These are phyloP conservation scores for Gorsachius magnificus DNA, from an alignment of 2,797 vertebrate species.

Conservation along the genomic window DNA sequence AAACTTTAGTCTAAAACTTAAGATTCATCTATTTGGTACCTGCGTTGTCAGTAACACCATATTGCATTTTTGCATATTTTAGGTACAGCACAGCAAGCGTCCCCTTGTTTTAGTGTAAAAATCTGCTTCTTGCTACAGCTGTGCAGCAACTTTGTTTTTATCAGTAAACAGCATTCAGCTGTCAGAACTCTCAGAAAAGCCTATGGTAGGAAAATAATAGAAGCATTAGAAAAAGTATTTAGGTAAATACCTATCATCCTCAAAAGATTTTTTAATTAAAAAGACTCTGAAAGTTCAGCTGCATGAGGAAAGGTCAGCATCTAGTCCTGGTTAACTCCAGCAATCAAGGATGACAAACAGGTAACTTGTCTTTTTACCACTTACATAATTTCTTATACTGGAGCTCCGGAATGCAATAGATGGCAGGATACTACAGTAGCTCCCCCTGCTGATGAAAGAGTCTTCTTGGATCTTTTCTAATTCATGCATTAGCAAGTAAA, in stretches of 20 bases:
- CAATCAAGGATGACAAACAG: background rate
- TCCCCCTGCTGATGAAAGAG: conserved; percentile 66
- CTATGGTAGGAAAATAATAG: background rate
- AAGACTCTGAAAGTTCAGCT: conserved; percentile 50
- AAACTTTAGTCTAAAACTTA: background rate
- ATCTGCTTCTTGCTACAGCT: background rate
- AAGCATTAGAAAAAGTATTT: background rate
- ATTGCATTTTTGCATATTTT: rapidly evolving
- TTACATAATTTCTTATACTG: background rate
- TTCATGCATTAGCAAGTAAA: rapidly evolving
- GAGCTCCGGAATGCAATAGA: background rate
- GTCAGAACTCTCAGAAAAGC: background rate
- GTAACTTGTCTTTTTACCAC: background rate
- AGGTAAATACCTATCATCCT: background rate
- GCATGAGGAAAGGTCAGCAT: conserved; percentile 21
- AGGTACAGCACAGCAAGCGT: background rate
- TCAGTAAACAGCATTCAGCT: background rate
- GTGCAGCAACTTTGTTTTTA: background rate
- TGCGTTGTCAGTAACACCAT: background rate
- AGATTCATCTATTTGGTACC: background rate
- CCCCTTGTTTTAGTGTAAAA: background rate
- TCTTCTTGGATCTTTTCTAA: background rate
- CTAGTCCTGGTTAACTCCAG: background rate
- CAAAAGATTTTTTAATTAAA: conserved; percentile 39
- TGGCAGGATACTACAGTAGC: conserved; percentile 30